Conservation (phyloP, 1,140 invertebrate species). For the Drosophila setifemur region DNA sequence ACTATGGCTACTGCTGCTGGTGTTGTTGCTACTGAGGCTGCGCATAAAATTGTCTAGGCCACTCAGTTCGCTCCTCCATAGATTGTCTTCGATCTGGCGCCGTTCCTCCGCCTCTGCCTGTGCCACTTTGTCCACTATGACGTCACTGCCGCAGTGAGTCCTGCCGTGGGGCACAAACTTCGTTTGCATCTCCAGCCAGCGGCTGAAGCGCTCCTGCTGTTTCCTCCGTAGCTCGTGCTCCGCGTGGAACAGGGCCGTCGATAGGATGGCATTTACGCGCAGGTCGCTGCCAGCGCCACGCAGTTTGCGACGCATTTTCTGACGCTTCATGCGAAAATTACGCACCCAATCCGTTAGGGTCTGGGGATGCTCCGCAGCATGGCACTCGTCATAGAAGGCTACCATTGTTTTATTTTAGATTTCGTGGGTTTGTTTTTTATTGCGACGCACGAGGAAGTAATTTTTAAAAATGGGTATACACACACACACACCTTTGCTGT, state of each 20-base stretch:
- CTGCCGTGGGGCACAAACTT: conserved; percentile 63
- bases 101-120: conserved; percentile 52
- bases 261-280: conserved; percentile 78
- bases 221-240: conserved; percentile 78
- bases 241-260: conserved; percentile 68
- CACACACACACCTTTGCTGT: conserved; percentile 66
- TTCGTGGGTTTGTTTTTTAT: conserved; percentile 24
- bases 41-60: conserved; percentile 78
- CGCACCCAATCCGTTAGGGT: conserved; percentile 78
- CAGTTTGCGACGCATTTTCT: conserved; percentile 80
- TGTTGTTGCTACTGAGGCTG: conserved; percentile 63
- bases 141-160: conserved; percentile 61
- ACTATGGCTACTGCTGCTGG: conserved; percentile 1
- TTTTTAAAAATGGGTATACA: conserved; percentile 16
- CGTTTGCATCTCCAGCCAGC: conserved; percentile 75
- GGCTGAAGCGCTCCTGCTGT: conserved; percentile 76
- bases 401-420: conserved; percentile 60
- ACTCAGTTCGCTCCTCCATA: conserved; percentile 80
- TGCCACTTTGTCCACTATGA: conserved; percentile 2
- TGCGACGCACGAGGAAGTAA: conserved; percentile 21
- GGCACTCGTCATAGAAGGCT: conserved; percentile 53
- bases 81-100: conserved; percentile 63
- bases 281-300: conserved; percentile 64
- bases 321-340: conserved; percentile 77
- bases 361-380: conserved; percentile 54